Base-by-base conservation (phyloP, 2,888 invertebrate genomes). In the Apodemia mormo region DNA sequence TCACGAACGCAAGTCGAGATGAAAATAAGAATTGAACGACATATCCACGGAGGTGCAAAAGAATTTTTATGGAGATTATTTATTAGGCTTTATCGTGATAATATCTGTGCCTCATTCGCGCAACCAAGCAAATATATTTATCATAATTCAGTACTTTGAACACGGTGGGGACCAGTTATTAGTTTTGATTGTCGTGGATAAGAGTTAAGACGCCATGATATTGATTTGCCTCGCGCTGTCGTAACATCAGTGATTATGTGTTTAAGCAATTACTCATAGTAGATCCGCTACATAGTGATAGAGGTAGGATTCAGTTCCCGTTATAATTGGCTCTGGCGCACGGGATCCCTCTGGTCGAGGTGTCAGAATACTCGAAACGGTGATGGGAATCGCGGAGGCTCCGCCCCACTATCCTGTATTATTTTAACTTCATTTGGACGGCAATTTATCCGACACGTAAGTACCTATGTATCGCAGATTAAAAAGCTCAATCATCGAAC, bases 201-300 rank as follows among this genome's bases (percentile, higher is more conserved):
- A 78, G 73, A 70, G 82, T 84, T 82, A 83, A 78, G 73, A 70
- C 71, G 72, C 77, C 77, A 74, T 79, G 81, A 83, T 84, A 88
- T 87, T 84, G 86, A 89, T 88, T 86, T 84, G 82, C 80, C 78
- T 78, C 81, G 83, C 82, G 81, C 78, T 73, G 77, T 78, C 82
- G 76, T 81, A 83, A 80, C 85, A 81, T 82, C 80, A 79, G 82
- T 82, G 82, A 81, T 86, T 89, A 87, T 85, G 84, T 87, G 85
- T 86, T 89, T 86, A 87, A 86, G 87, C 86, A 88, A 90, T 91
- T 89, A 90, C 85, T 82, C 77, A 81, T 78, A 82, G 81, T 78
- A 81, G 79, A 82, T 79, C 78, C 80, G 78, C 76, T 77, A 77
- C 77, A 76, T 80, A 77, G 78, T 73, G 76, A 75, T 78, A 76